Evolutionary conservation across 2,888 invertebrate genomes (phyloP).

Genomic region (Zootermopsis nevadensis): DNA sequence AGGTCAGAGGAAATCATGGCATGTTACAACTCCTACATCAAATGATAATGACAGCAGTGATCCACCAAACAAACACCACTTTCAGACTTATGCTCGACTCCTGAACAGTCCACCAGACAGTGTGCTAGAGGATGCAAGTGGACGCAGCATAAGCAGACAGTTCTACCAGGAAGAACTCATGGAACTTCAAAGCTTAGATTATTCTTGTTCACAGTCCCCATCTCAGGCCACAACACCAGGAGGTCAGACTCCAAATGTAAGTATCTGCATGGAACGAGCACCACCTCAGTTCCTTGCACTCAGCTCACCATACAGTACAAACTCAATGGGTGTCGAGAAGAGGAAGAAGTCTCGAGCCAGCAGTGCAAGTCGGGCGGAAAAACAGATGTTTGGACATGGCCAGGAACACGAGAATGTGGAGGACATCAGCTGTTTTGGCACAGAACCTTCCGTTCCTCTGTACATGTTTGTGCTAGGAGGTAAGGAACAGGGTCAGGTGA

Average conservation of each 20-base stretch:
- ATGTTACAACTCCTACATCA: constrained; percentile 43
- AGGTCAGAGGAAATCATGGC: constrained; percentile 52
- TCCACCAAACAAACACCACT: constrained; percentile 47
- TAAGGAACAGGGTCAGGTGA: constrained; percentile 81
- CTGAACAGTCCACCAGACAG: constrained; percentile 74
- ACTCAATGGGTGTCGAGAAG: constrained; percentile 53
- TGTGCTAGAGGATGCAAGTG: constrained; percentile 67
- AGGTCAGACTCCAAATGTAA: constrained; percentile 60
- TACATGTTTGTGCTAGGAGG: constrained; percentile 82
- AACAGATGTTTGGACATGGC: constrained; percentile 2
- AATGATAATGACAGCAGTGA: constrained; percentile 57
- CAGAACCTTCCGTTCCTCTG: constrained; percentile 64
- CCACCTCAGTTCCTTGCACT: constrained; percentile 58
- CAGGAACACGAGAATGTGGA: constrained; percentile 54
- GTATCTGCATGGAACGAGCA: background rate
- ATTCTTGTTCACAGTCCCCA: constrained; percentile 36
- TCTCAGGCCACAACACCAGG: constrained; percentile 34
- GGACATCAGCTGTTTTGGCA: constrained; percentile 51
- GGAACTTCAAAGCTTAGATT: constrained; percentile 57
- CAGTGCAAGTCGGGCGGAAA: constrained; percentile 69
- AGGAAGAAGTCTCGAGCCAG: constrained; percentile 64
- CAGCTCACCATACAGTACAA: constrained; percentile 56
- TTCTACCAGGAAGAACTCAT: constrained; percentile 57
- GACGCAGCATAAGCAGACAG: constrained; percentile 59
- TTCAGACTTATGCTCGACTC: constrained; percentile 62